A percentile compares a stretch with the other conserved stretches of the same genome.
Conservation (phyloP, 2,797 vertebrate species). For the Alcedo atthis region DNA sequence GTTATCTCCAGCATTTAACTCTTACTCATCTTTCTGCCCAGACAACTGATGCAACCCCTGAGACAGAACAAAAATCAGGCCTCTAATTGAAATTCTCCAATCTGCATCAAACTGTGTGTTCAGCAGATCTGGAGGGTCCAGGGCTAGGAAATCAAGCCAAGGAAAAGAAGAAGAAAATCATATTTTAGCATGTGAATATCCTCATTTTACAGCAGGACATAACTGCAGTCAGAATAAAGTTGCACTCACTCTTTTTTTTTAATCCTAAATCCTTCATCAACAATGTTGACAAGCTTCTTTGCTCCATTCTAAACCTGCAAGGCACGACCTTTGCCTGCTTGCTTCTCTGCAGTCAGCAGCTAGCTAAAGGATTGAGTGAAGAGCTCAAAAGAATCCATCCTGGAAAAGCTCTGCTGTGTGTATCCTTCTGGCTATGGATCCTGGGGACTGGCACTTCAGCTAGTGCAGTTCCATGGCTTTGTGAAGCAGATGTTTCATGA, state of each 20-base stretch:
- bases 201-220: neutral
- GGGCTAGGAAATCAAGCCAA: neutral
- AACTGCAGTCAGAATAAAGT: conserved; percentile 77
- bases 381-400: conserved; percentile 79
- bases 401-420: conserved; percentile 9
- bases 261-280: conserved; percentile 54
- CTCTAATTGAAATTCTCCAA: neutral
- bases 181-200: neutral
- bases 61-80: neutral
- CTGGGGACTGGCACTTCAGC: neutral
- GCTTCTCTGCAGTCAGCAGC: conserved; percentile 84
- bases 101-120: neutral
- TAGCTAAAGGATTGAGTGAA: conserved; percentile 80
- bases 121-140: neutral
- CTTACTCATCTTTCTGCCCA: neutral
- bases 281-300: conserved; percentile 67
- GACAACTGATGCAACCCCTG: neutral
- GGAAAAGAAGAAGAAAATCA: neutral
- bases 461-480: neutral
- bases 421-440: neutral
- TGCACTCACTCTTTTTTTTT: conserved; percentile 61
- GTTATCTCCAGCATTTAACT: neutral
- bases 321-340: conserved; percentile 68
- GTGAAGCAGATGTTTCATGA: conserved; percentile 25
- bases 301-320: conserved; percentile 78